phyloP scores from a whole-genome alignment of 2,888 invertebrate species.

The Tetragnatha montana region DNA sequence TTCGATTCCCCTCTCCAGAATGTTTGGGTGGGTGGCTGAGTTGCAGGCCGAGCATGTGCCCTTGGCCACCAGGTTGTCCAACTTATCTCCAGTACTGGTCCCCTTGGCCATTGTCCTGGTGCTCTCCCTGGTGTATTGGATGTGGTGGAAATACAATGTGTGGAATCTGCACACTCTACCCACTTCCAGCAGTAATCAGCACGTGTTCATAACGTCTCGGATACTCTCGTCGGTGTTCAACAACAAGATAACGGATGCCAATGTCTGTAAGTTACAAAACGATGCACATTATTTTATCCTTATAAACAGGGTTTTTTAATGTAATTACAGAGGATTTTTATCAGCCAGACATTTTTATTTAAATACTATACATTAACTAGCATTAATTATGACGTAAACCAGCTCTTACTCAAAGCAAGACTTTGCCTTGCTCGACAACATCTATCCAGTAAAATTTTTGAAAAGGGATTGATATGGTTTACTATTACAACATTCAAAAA shows the following conservation, averaged over 20 bases:
- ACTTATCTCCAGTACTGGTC: constrained; percentile 13
- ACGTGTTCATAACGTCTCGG: constrained; percentile 25
- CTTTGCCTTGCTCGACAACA: too few relatives aligned
- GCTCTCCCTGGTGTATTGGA: constrained; percentile 27
- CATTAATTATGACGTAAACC: too few relatives aligned
- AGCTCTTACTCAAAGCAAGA: too few relatives aligned
- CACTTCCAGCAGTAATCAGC: constrained; percentile 31
- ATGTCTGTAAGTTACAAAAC: constrained; percentile 52
- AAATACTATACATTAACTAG: too few relatives aligned
- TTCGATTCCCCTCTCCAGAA: not conserved
- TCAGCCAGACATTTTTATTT: too few relatives aligned
- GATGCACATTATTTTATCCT: too few relatives aligned
- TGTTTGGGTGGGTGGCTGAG: constrained; percentile 19
- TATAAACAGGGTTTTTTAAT: too few relatives aligned
- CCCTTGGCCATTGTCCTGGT: not conserved
- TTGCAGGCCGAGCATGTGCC: constrained; percentile 15
- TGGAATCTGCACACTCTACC: constrained; percentile 37
- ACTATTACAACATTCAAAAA: too few relatives aligned
- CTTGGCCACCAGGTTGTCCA: not conserved
- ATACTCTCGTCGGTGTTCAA: constrained; percentile 49
- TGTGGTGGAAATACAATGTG: constrained; percentile 59
- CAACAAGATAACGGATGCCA: constrained; percentile 54
- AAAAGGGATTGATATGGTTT: too few relatives aligned
- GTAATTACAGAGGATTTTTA: too few relatives aligned
- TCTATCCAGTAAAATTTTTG: too few relatives aligned